Conservation (phyloP, 2,797 vertebrate species). For the Lophura swinhoii region DNA sequence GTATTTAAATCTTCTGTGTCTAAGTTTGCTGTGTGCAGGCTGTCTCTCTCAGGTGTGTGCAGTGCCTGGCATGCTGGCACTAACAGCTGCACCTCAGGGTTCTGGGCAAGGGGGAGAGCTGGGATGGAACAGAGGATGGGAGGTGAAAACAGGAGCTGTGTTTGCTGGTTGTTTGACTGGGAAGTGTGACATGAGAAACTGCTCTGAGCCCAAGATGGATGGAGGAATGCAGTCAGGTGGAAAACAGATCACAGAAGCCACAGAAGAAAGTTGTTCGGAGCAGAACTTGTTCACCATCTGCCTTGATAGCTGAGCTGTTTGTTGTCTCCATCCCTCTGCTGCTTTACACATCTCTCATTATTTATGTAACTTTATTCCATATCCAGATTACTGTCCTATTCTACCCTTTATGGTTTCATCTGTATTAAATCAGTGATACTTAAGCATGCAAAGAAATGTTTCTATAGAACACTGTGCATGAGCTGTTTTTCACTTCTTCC, state of each 20-base stretch:
- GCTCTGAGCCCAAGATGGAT: not conserved
- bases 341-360: not conserved
- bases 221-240: not conserved
- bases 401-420: not conserved
- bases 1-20: not conserved
- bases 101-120: accelerated
- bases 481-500: not conserved
- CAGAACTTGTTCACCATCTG: not conserved
- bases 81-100: accelerated
- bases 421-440: not conserved
- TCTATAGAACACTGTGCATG: not conserved
- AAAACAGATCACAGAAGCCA: not conserved
- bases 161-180: not conserved
- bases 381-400: not conserved
- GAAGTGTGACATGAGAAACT: not conserved
- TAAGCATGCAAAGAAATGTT: not conserved
- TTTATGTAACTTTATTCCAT: not conserved
- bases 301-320: not conserved
- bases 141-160: accelerated
- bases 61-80: not conserved
- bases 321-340: not conserved
- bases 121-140: not conserved
- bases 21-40: accelerated
- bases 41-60: accelerated
- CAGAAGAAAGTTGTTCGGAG: accelerated